Conservation (phyloP, 2,113 vertebrate species). For the Carlito syrichta region DNA sequence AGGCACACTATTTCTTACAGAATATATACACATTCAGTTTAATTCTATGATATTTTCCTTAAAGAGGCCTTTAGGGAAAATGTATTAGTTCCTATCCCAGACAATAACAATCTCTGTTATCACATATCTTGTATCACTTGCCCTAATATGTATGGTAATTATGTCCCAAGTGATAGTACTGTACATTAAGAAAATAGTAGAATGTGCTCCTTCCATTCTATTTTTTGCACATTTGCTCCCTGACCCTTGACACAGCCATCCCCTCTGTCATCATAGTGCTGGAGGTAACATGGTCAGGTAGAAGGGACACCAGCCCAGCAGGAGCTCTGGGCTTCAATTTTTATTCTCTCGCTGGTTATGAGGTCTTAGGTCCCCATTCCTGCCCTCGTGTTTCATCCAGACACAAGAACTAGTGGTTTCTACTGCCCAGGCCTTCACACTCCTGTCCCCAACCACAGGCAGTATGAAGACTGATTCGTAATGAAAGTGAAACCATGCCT, state of each 20-base stretch:
- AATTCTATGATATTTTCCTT: neutral
- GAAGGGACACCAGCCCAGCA: rapidly evolving
- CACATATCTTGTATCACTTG: neutral
- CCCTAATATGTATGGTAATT: neutral
- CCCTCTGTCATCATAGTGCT: rapidly evolving
- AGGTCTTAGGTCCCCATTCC: neutral
- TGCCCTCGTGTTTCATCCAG: neutral
- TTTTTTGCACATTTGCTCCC: rapidly evolving
- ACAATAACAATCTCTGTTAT: neutral
- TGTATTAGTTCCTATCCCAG: neutral
- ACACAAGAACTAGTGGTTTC: neutral
- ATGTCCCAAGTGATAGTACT: rapidly evolving
- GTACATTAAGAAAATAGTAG: rapidly evolving
- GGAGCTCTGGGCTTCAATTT: neutral
- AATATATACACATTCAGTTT: neutral
- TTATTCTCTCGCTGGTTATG: neutral
- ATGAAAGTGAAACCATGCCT: neutral
- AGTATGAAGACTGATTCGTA: neutral
- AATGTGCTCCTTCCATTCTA: too few relatives aligned
- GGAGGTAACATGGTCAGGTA: neutral
- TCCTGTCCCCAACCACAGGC: neutral
- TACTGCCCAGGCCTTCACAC: rapidly evolving
- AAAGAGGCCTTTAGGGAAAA: neutral
- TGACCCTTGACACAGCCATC: too few relatives aligned
- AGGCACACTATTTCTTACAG: neutral